Evolutionary conservation across 2,113 vertebrate species (phyloP).

Genomic region (Nerophis lumbriciformis): DNA sequence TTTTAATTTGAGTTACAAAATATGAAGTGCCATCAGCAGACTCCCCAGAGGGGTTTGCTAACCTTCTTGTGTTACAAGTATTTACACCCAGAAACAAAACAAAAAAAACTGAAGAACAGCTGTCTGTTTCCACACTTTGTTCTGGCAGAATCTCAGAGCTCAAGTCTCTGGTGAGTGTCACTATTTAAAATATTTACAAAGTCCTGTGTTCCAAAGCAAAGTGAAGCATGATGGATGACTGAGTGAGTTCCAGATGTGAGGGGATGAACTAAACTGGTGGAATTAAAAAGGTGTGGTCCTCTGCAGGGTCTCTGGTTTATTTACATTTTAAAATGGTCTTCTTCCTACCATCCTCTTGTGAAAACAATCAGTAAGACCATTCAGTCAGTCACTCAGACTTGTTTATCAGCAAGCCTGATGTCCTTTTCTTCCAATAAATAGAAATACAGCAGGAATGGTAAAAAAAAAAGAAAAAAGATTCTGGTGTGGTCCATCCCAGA

Average conservation of each 20-base stretch:
- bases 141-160: constrained; percentile 45
- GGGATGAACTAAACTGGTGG: constrained; percentile 56
- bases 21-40: constrained; percentile 74
- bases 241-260: constrained; percentile 42
- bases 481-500: constrained; percentile 68
- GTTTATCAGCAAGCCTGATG: constrained; percentile 51
- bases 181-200: constrained; percentile 96
- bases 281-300: constrained; percentile 55
- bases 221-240: constrained; percentile 46
- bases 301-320: constrained; percentile 41
- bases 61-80: constrained; percentile 70
- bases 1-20: constrained; percentile 77
- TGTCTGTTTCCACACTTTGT: constrained; percentile 46
- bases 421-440: constrained; percentile 70
- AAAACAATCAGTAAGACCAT: constrained; percentile 54
- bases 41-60: constrained; percentile 61
- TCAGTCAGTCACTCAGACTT: constrained; percentile 38
- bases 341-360: constrained; percentile 42
- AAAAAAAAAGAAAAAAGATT: constrained; percentile 72
- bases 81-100: constrained; percentile 63
- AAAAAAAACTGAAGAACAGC: constrained; percentile 50
- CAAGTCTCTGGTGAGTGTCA: constrained; percentile 70
- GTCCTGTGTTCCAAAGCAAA: constrained; percentile 76
- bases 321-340: constrained; percentile 57
- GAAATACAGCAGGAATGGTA: constrained; percentile 73